phyloP scores from a whole-genome alignment of 2,888 invertebrate species.

The Amphipyra berbera region DNA sequence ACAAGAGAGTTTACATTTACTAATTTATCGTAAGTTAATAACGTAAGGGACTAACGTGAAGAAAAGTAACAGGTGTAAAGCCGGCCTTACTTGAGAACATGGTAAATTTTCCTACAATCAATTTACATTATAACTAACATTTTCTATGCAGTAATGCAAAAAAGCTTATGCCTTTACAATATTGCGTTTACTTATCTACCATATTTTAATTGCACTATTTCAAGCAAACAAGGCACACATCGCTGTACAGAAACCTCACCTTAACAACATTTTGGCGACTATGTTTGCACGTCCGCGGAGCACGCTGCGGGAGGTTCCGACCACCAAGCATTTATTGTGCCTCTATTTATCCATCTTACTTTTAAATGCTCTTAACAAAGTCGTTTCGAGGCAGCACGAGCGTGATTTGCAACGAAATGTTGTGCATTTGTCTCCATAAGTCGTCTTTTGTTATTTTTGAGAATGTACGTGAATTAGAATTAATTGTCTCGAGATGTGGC shows the following conservation, averaged over 20 bases:
- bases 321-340: slow-evolving; percentile 73
- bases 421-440: slow-evolving; percentile 41
- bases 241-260: slow-evolving; percentile 61
- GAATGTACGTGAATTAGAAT: slow-evolving; percentile 40
- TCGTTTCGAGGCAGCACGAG: slow-evolving; percentile 63
- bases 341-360: slow-evolving; percentile 65
- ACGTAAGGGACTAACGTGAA: no score
- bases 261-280: slow-evolving; percentile 76
- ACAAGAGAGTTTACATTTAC: no score
- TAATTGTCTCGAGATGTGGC: slow-evolving; percentile 39
- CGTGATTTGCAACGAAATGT: slow-evolving; percentile 57
- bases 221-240: slow-evolving; percentile 9
- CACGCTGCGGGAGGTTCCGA: slow-evolving; percentile 79
- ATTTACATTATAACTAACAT: no score
- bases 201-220: no score
- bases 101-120: no score
- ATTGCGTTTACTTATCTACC: no score
- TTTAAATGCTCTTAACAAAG: slow-evolving; percentile 67
- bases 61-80: no score
- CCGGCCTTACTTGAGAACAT: no score
- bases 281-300: slow-evolving; percentile 81
- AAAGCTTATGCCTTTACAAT: no score
- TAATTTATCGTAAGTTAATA: no score
- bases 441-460: slow-evolving; percentile 41
- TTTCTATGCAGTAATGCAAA: no score